Evolutionary conservation across 2,113 vertebrate genomes (phyloP).

Genomic region (Centropus unirufus): DNA sequence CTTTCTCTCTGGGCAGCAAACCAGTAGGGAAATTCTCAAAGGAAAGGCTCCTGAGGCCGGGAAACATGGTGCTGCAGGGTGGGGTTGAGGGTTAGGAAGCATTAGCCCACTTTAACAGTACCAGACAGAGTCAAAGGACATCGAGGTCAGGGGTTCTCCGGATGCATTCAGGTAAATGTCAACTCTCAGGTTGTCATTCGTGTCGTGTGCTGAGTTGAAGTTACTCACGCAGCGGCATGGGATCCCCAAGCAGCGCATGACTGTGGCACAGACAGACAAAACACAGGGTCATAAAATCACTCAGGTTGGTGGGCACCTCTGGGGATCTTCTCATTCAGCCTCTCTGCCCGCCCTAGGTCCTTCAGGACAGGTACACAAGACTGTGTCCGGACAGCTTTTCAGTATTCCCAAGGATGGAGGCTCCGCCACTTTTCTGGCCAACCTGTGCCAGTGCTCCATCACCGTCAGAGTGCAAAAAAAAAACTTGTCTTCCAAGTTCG

Average conservation of each 20-base stretch:
- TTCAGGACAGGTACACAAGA: background rate
- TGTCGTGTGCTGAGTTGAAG: conserved; percentile 76
- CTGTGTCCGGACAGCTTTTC: background rate
- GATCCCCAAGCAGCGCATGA: conserved; percentile 77
- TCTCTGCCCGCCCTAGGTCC: background rate
- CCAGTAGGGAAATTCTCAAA: background rate
- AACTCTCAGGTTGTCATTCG: conserved; percentile 68
- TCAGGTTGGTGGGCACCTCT: background rate
- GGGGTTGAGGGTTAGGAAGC: accelerated
- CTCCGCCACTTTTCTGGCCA: background rate
- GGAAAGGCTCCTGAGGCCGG: background rate
- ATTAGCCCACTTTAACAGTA: background rate
- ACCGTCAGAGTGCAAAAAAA: background rate
- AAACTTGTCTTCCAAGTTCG: background rate
- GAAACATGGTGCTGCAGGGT: accelerated
- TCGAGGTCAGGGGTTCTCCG: background rate
- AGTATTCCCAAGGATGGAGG: background rate
- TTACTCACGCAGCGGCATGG: conserved; percentile 71
- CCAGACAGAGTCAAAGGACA: conserved; percentile 69
- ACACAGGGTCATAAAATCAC: background rate
- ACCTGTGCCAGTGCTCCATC: background rate
- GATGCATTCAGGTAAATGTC: conserved; percentile 58
- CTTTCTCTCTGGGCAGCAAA: background rate
- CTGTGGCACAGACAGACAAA: conserved; percentile 51
- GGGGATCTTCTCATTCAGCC: accelerated